These are phyloP conservation scores for Panzeria rudis DNA, from an alignment of 2,888 invertebrate genomes.

Conservation along the genomic window DNA sequence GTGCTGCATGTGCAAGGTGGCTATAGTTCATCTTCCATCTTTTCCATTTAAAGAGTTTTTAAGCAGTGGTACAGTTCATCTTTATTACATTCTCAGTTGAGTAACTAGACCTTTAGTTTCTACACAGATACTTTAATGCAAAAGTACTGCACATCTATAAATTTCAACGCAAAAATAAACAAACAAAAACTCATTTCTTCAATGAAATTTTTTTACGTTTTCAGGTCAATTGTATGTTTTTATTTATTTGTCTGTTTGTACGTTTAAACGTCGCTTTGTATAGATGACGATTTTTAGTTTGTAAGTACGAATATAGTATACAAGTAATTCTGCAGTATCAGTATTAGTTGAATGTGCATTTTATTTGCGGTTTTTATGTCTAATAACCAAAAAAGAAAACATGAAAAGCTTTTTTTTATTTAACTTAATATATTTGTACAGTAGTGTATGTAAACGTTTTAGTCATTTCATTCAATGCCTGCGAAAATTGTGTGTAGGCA, in stretches of 20 bases:
- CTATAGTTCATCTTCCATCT: constrained; percentile 73
- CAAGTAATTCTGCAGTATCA: constrained; percentile 8
- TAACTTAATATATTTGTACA: background rate
- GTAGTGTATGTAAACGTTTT: background rate
- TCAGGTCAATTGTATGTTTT: constrained; percentile 60
- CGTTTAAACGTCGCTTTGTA: background rate
- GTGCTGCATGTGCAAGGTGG: constrained; percentile 72
- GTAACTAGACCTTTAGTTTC: constrained; percentile 49
- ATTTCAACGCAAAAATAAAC: constrained; percentile 38
- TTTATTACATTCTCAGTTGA: constrained; percentile 26
- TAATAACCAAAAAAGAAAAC: constrained; percentile 26
- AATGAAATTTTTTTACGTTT: constrained; percentile 70
- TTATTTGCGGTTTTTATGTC: constrained; percentile 61
- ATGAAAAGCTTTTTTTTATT: constrained; percentile 34
- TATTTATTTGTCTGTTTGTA: constrained; percentile 9
- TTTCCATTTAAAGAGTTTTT: constrained; percentile 36
- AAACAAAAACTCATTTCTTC: constrained; percentile 52
- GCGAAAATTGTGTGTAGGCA: constrained; percentile 60
- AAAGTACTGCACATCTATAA: constrained; percentile 51
- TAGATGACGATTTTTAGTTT: constrained; percentile 4
- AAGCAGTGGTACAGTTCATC: constrained; percentile 23
- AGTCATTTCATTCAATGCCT: constrained; percentile 17
- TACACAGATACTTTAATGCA: background rate
- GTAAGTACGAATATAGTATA: background rate
- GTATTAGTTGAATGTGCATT: constrained; percentile 64